These are phyloP conservation scores for Lymantria monacha DNA, from an alignment of 2,888 invertebrate species.

Conservation along the genomic window DNA sequence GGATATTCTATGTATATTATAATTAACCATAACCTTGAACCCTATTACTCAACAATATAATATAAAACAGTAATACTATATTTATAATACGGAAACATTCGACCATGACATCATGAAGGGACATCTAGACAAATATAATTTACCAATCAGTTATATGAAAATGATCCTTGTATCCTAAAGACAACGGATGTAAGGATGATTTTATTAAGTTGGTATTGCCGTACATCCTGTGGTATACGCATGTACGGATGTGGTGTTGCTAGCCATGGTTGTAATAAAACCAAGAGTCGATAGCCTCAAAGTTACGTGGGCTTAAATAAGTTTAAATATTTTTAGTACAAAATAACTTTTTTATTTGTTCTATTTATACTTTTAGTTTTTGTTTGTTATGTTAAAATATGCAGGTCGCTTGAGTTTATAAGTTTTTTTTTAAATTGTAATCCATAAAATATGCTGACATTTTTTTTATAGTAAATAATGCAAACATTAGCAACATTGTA, in stretches of 20 bases:
- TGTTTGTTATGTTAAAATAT: too few species aligned
- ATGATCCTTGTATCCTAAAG: constrained; percentile 13
- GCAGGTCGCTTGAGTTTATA: too few species aligned
- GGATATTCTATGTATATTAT: background rate
- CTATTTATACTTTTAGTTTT: too few species aligned
- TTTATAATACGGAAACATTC: constrained; percentile 44
- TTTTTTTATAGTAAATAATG: too few species aligned
- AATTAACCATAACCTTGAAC: constrained; percentile 26
- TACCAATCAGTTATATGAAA: constrained; percentile 5
- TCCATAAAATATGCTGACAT: too few species aligned
- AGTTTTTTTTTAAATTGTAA: too few species aligned
- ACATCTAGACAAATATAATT: constrained; percentile 9
- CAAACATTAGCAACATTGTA: too few species aligned
- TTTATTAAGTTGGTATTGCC: constrained; percentile 20
- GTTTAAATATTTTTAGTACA: background rate
- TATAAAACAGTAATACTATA: constrained; percentile 23
- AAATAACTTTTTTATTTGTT: too few species aligned
- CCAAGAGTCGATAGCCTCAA: constrained; percentile 42
- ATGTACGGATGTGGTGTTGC: constrained; percentile 68
- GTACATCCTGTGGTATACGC: constrained; percentile 64
- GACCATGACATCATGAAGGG: constrained; percentile 44
- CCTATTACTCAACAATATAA: constrained; percentile 14
- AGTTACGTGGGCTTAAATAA: constrained; percentile 25
- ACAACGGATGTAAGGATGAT: constrained; percentile 15
- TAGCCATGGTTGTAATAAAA: constrained; percentile 41